phyloP scores from a whole-genome alignment of 2,113 vertebrate species.

The Alligator mississippiensis region DNA sequence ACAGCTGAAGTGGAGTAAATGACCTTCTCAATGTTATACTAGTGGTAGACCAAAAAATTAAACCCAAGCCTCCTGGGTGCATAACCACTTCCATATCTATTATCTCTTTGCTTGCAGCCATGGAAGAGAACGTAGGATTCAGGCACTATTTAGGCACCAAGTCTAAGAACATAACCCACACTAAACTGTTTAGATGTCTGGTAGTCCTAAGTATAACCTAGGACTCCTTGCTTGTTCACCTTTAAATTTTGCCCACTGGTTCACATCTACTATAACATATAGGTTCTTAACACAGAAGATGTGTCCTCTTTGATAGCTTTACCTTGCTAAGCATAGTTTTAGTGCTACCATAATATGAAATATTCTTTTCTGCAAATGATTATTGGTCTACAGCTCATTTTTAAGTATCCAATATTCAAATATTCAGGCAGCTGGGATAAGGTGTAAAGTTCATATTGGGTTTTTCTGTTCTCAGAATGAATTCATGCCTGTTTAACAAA shows the following conservation, averaged over 20 bases:
- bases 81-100: no score
- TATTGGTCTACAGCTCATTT: not conserved
- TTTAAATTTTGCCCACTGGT: not conserved
- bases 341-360: not conserved
- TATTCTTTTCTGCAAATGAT: not conserved
- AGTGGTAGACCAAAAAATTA: no score
- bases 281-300: not conserved
- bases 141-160: no score
- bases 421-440: not conserved
- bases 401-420: not conserved
- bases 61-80: no score
- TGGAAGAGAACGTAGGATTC: no score
- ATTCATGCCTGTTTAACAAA: not conserved
- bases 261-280: not conserved
- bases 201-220: no score
- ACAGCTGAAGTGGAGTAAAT: no score
- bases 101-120: no score
- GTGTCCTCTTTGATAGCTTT: not conserved
- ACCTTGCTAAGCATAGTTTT: not conserved
- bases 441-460: not conserved
- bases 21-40: no score
- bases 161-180: no score
- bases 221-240: not conserved
- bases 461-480: not conserved
- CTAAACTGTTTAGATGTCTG: no score